Evolutionary conservation across 2,888 invertebrate genomes (phyloP).

Genomic region (Steinernema hermaphroditum): DNA sequence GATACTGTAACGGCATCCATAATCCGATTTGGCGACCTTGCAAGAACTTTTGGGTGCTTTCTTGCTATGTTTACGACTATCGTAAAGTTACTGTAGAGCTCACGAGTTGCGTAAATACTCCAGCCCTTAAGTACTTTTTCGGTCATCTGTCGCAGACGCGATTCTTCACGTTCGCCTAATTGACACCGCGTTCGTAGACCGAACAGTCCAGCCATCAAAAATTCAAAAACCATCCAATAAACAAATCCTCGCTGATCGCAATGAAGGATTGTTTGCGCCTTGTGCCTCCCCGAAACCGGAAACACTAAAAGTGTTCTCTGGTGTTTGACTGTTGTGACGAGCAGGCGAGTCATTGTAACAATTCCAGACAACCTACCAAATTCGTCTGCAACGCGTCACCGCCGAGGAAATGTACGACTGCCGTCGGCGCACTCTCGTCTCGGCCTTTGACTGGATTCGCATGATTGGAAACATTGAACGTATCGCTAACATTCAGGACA

Average conservation of each 20-base stretch:
- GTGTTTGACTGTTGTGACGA: background rate
- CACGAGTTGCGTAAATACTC: too few relatives aligned
- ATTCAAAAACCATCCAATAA: too few relatives aligned
- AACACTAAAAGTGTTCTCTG: background rate
- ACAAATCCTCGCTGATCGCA: background rate
- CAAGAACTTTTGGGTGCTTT: too few relatives aligned
- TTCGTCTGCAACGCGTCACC: constrained; percentile 45
- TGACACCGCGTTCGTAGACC: too few relatives aligned
- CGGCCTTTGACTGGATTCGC: constrained; percentile 55
- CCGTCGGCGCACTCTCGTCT: constrained; percentile 47
- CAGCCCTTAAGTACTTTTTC: too few relatives aligned
- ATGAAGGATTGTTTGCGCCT: background rate
- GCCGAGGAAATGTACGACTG: constrained; percentile 50
- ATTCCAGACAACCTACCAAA: constrained; percentile 41
- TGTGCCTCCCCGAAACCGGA: constrained; percentile 9
- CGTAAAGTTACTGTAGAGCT: too few relatives aligned
- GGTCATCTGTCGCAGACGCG: too few relatives aligned
- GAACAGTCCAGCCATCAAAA: too few relatives aligned
- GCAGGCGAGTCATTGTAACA: background rate
- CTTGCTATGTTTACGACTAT: too few relatives aligned
- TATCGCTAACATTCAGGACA: constrained; percentile 34
- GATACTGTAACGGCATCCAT: too few relatives aligned
- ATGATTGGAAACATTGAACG: constrained; percentile 48
- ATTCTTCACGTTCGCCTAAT: too few relatives aligned
- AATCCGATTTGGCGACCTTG: too few relatives aligned